Base-by-base conservation (phyloP, 2,113 vertebrate genomes). In the Cephalopholis sonnerati region DNA sequence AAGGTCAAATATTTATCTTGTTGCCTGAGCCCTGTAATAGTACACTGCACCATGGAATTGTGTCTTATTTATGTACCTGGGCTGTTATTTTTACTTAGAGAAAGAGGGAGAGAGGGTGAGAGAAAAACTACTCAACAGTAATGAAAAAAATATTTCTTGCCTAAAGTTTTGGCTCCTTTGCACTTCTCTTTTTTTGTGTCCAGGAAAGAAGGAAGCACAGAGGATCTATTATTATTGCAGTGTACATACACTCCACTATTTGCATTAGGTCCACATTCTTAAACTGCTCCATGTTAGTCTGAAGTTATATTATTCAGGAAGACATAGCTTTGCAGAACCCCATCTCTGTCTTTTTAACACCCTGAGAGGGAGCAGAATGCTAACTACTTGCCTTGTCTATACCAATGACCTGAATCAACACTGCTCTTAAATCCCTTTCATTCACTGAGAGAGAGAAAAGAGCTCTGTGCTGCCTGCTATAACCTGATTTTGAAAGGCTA, bases 321-420 rank as follows among this genome's bases (percentile, higher is more conserved):
- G 58, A 76, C 36, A 13, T 76, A 53, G 32, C 25, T 75, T 46
- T 74, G 53, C 46, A 77, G 25, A 81, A 61, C 4, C 24, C 0
- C 15, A 62, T 55, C 62, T 29, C 41, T 27, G 25, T 64, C 17
- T 80, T 78, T 89, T 48, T 51, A 72, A 74, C 32, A 79, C 61
- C 55, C 17, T 57, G 59, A 67, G 41, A 76, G 25, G 66, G 20
- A 61, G 62, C 61, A 70, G 81, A 87, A 85, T 81, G 62, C 53
- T 64, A 78, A 75, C 29, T 59, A 53, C 29, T 59, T 64, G 62
- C 24, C 73, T 29, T 48, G 83, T 88, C 81, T 72, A 29, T 78
- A 67, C 54, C 81, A 64, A 44, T 89, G 83, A 74, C 83, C 72
- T 63, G 66, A 48, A 44, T 86, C 77, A 87, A 62, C 27, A 55